Conservation (phyloP, 2,888 invertebrate species). For the Hypolimnas misippus region DNA sequence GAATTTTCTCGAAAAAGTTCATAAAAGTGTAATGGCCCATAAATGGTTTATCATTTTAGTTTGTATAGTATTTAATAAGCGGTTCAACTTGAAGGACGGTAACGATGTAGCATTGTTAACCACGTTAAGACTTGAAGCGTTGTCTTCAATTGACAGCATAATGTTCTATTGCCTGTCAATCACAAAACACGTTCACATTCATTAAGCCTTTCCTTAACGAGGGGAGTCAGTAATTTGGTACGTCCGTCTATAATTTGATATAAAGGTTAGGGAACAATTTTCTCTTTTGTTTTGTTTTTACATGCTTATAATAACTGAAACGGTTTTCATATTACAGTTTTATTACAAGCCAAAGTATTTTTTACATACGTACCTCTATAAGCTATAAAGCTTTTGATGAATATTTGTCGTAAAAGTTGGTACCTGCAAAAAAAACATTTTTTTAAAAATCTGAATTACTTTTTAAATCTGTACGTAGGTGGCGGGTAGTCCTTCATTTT, state of each 20-base stretch:
- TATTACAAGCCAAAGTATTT: too few species aligned
- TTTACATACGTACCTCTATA: conserved; percentile 2
- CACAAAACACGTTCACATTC: conserved; percentile 25
- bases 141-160: conserved; percentile 29
- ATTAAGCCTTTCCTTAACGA: conserved; percentile 18
- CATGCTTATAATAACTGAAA: too few species aligned
- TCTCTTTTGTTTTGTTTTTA: neutral
- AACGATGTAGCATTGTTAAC: conserved; percentile 12
- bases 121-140: conserved; percentile 16
- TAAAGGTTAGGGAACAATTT: neutral
- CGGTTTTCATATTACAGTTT: too few species aligned
- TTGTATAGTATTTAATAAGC: conserved; percentile 3
- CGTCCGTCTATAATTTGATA: conserved; percentile 3
- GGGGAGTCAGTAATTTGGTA: conserved; percentile 15
- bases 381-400: neutral
- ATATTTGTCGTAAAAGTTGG: neutral
- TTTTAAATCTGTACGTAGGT: neutral
- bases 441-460: neutral
- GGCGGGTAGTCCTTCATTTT: neutral
- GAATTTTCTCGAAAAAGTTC: too few species aligned
- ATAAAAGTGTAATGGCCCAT: neutral
- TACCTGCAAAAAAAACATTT: neutral
- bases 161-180: conserved; percentile 26
- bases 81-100: neutral
- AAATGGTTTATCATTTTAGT: neutral